phyloP scores from a whole-genome alignment of 2,888 invertebrate species.

The Cordilura impudica region DNA sequence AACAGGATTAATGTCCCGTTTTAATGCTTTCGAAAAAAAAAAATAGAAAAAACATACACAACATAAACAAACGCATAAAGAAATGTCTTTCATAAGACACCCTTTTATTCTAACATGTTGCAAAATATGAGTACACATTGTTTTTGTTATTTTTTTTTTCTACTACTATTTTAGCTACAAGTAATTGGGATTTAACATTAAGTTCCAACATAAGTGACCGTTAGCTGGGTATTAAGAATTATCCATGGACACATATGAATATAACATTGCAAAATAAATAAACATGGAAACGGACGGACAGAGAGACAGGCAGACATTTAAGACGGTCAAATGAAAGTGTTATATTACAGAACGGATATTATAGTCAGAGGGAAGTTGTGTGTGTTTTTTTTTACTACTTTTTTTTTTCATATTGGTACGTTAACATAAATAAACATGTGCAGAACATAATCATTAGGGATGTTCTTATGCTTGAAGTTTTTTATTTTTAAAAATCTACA shows the following conservation, averaged over 20 bases:
- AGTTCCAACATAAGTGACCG: slow-evolving; percentile 24
- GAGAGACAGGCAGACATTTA: slow-evolving; percentile 30
- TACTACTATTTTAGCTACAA: slow-evolving; percentile 37
- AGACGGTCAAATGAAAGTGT: slow-evolving; percentile 54
- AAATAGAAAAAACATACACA: not conserved
- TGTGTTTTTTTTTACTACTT: not conserved
- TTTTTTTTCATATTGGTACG: slow-evolving; percentile 17
- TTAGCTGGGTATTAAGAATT: slow-evolving; percentile 24
- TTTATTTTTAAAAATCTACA: too few relatives aligned
- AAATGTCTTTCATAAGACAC: slow-evolving; percentile 28
- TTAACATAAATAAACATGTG: not conserved
- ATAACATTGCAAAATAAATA: not conserved
- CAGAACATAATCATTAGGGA: not conserved
- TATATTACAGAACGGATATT: slow-evolving; percentile 50
- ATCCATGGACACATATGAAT: not conserved
- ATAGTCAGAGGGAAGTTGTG: slow-evolving; percentile 24
- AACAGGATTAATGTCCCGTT: slow-evolving; percentile 60
- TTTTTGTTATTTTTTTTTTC: not conserved
- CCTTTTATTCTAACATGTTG: slow-evolving; percentile 1
- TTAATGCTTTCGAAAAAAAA: slow-evolving; percentile 35
- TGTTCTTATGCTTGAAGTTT: too few relatives aligned
- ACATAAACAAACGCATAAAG: slow-evolving; percentile 31
- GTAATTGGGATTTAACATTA: slow-evolving; percentile 46
- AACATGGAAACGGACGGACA: not conserved
- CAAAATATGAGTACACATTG: slow-evolving; percentile 28